These are phyloP conservation scores for Nerophis ophidion DNA, from an alignment of 2,113 vertebrate species.

Conservation along the genomic window DNA sequence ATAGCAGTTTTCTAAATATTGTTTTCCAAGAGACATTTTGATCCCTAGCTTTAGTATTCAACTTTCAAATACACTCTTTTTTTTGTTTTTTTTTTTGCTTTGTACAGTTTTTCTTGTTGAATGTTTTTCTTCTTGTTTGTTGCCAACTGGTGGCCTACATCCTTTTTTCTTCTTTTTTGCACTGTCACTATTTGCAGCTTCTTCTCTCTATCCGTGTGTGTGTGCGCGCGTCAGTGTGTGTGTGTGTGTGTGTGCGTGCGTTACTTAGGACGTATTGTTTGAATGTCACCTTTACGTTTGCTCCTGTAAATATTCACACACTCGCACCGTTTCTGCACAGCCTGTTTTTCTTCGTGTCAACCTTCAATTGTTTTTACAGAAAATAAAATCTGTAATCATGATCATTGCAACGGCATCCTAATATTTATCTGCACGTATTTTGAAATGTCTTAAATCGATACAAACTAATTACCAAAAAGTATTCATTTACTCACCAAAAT, in stretches of 20 bases:
- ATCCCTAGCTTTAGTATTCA: conserved; percentile 78
- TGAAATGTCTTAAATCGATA: too few species aligned
- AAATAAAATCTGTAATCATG: conserved; percentile 71
- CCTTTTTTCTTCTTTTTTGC: conserved; percentile 25
- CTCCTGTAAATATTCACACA: conserved; percentile 77
- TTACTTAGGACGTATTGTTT: conserved; percentile 41
- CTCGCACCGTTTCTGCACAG: conserved; percentile 86
- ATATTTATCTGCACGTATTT: too few species aligned
- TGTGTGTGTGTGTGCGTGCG: conserved; percentile 23
- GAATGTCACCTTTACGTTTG: conserved; percentile 31
- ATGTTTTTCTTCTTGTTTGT: conserved; percentile 67
- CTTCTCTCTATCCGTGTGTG: background rate
- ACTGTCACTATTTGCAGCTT: conserved; percentile 1
- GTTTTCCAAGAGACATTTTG: conserved; percentile 59
- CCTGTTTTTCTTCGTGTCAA: conserved; percentile 66
- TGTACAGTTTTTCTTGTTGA: conserved; percentile 73
- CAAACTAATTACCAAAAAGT: too few species aligned
- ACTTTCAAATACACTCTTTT: conserved; percentile 72
- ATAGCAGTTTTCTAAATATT: conserved; percentile 30
- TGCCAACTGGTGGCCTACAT: conserved; percentile 81
- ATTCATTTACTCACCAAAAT: too few species aligned
- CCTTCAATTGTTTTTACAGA: conserved; percentile 68
- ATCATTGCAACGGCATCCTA: too few species aligned
- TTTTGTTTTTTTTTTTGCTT: conserved; percentile 58
- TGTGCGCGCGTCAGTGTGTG: conserved; percentile 13